phyloP scores from a whole-genome alignment of 1,140 invertebrate species.

The Hyles vespertilio region DNA sequence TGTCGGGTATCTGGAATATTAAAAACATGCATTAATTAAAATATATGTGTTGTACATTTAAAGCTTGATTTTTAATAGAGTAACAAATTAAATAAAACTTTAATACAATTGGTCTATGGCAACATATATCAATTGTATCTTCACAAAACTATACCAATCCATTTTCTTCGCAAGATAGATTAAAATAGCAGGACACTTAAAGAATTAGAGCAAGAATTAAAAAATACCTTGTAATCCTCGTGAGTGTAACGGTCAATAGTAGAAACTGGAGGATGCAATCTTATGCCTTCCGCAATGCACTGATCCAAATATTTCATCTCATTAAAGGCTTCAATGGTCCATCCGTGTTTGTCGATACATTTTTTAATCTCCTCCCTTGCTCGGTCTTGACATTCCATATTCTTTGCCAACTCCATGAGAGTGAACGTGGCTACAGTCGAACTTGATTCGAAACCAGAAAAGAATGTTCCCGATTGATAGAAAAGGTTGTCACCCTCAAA shows the following conservation, averaged over 20 bases:
- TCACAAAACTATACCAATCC: too few relatives aligned
- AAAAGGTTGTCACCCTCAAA: slow-evolving; percentile 26
- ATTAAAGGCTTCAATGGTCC: slow-evolving; percentile 38
- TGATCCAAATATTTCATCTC: slow-evolving; percentile 48
- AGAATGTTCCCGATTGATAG: slow-evolving; percentile 25
- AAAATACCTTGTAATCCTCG: slow-evolving; percentile 21
- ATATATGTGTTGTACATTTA: not conserved
- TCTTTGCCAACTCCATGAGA: slow-evolving; percentile 61
- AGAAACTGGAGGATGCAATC: slow-evolving; percentile 50
- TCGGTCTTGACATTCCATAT: slow-evolving; percentile 63
- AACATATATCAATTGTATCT: too few relatives aligned
- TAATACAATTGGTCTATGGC: too few relatives aligned
- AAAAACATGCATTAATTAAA: not conserved
- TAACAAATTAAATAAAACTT: too few relatives aligned
- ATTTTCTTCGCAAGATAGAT: too few relatives aligned
- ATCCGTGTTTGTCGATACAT: slow-evolving; percentile 54
- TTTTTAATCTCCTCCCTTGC: slow-evolving; percentile 57
- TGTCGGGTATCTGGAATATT: slow-evolving; percentile 53
- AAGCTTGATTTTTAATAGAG: too few relatives aligned
- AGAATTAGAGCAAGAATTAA: too few relatives aligned
- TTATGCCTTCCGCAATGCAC: slow-evolving; percentile 50
- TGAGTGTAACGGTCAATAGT: slow-evolving; percentile 17
- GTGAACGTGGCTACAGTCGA: slow-evolving; percentile 61
- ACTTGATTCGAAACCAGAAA: slow-evolving; percentile 62
- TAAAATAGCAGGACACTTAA: too few relatives aligned